Percentiles rank a stretch among this genome's conserved stretches.
These are phyloP conservation scores for Colletes collaris DNA, from an alignment of 2,888 invertebrate species.

Conservation along the genomic window DNA sequence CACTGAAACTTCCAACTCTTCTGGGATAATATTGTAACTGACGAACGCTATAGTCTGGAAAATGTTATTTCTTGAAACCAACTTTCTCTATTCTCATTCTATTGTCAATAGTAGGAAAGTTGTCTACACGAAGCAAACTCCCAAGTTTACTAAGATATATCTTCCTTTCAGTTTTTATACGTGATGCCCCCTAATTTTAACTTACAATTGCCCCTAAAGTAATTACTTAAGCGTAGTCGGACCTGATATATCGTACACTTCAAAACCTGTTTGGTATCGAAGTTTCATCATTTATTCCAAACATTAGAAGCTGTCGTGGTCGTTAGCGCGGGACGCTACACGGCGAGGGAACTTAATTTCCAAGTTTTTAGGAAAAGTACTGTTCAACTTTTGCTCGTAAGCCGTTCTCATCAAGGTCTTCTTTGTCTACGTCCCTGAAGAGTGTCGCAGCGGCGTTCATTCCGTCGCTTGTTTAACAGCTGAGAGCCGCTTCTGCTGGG, in stretches of 20 bases:
- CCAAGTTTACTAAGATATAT: too few relatives aligned
- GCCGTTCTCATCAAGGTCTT: constrained; percentile 3
- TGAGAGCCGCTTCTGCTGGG: background rate
- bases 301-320: background rate
- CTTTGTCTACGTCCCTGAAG: background rate
- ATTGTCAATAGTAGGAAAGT: too few relatives aligned
- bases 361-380: constrained; percentile 13
- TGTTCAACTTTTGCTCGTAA: constrained; percentile 11
- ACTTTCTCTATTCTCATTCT: too few relatives aligned
- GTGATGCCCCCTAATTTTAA: too few relatives aligned
- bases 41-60: too few relatives aligned
- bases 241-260: background rate
- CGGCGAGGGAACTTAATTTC: constrained; percentile 8
- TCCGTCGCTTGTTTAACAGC: background rate
- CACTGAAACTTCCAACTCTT: too few relatives aligned
- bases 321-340: background rate
- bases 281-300: constrained; percentile 1
- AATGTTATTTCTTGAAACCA: too few relatives aligned
- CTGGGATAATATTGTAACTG: too few relatives aligned
- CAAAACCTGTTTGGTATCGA: background rate
- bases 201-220: too few relatives aligned
- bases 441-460: background rate
- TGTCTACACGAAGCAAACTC: too few relatives aligned
- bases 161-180: too few relatives aligned
- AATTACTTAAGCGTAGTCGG: too few relatives aligned